Evolutionary conservation across 2,888 invertebrate genomes (phyloP), one percentile per base, ranked within the genome.

Genomic region (Pollenia angustigena): DNA sequence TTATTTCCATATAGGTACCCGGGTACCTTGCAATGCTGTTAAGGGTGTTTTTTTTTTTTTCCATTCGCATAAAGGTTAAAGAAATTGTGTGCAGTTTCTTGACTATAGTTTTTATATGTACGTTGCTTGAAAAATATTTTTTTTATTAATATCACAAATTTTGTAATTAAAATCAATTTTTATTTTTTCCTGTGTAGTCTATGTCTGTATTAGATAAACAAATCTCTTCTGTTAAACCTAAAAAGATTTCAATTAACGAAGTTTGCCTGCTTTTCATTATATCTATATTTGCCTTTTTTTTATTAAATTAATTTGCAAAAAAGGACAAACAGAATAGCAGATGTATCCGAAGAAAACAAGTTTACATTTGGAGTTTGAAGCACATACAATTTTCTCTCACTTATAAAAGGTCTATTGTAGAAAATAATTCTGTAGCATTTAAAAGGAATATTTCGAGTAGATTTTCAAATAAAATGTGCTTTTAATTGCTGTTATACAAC

Each of bases 381-480:
- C n/a, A 44, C 11, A 44, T 14, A 46, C 54, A 54, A 54, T 11
- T 11, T 44, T 64, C 16, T 46, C 46, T 14, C 12, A 23, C 6
- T 8, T 64, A 1, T 18, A 32, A 64, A 64, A 64, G 46, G 64
- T 46, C 64, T 46, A 46, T 64, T 64, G 44, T 46, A 46, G 16
- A 14, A 64, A 44, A 2, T 14, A 11, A 64, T 18, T 64, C 18
- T 54, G 16, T 54, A 42, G 42, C 16, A 54, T 16, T 16, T 16
- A 40, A 50, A 16, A 12, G 18, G 16, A 62, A 4, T 9, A 16
- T 23, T 44, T 62, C 16, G 42, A 40, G 14, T 50, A 62, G 44
- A 18, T 54, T 76, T 64, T 76, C 23, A 76, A 64, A 64, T 46
- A 44, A 66, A 44, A 64, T 52, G 42, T 46, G n/a, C 3, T 11